phyloP scores from a whole-genome alignment of 2,113 vertebrate genomes.

The Istiophorus platypterus region DNA sequence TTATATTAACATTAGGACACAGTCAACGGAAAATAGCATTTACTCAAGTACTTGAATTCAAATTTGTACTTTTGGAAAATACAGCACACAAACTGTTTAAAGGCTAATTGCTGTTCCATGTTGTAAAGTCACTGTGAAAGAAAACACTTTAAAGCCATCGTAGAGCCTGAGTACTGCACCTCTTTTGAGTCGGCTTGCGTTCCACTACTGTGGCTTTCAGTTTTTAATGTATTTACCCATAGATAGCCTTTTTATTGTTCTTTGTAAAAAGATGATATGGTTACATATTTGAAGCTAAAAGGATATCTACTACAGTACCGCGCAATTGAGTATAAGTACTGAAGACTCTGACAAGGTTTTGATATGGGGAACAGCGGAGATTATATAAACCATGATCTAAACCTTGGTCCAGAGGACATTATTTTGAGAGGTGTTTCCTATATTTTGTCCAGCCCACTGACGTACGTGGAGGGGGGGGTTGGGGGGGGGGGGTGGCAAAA shows the following conservation, averaged over 20 bases:
- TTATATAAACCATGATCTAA: not conserved
- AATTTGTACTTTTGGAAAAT: conserved; percentile 43
- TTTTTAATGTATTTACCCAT: conserved; percentile 4
- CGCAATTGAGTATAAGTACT: no score
- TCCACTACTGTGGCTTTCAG: not conserved
- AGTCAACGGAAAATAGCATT: conserved; percentile 19
- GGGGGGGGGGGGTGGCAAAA: no score
- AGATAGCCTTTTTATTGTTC: not conserved
- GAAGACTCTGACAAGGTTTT: no score
- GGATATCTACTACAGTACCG: not conserved
- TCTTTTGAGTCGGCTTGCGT: not conserved
- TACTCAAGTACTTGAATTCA: conserved; percentile 58
- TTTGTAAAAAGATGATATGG: conserved; percentile 5
- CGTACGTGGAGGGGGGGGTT: no score
- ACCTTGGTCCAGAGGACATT: not conserved
- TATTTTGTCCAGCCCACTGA: not conserved
- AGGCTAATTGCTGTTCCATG: conserved; percentile 18
- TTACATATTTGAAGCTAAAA: not conserved
- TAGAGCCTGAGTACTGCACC: conserved; percentile 1
- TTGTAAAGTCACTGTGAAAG: conserved; percentile 41
- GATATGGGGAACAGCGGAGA: not conserved
- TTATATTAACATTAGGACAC: conserved; percentile 71
- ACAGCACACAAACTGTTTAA: conserved; percentile 19
- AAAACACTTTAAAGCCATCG: conserved; percentile 38
- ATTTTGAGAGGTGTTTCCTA: not conserved